phyloP scores from a whole-genome alignment of 2,888 invertebrate genomes.

The Adineta ricciae region DNA sequence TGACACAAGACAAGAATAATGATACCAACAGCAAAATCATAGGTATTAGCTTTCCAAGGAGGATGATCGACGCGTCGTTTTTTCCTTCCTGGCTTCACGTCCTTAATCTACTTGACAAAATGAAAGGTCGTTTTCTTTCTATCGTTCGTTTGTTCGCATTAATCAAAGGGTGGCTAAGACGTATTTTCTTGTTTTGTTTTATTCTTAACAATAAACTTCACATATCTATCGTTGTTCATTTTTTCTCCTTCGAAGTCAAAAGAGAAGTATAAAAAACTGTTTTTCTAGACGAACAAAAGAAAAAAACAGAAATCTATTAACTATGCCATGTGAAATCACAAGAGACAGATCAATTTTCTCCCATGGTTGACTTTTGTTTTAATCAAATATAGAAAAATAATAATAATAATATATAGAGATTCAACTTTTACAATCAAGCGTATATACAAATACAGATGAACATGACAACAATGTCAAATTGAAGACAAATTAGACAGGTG shows the following conservation, averaged over 20 bases:
- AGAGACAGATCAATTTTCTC: not conserved
- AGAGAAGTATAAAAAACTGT: conserved; percentile 9
- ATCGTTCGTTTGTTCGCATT: not conserved
- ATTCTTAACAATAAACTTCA: not conserved
- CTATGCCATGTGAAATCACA: not conserved
- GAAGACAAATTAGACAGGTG: not conserved
- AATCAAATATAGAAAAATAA: not conserved
- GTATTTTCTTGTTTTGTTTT: not conserved
- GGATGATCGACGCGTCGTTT: not conserved
- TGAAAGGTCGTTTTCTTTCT: not conserved
- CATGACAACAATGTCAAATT: not conserved
- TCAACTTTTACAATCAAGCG: not conserved
- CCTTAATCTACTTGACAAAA: not conserved
- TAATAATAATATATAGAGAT: not conserved
- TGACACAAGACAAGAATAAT: not conserved
- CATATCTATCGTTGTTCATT: not conserved
- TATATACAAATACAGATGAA: not conserved
- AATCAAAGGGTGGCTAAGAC: not conserved
- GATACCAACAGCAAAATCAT: not conserved
- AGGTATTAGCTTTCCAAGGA: not conserved
- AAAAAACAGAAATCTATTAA: not conserved
- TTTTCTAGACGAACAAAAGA: not conserved
- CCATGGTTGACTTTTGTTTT: not conserved
- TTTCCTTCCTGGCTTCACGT: not conserved
- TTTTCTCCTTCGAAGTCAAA: not conserved